Evolutionary conservation across 2,888 invertebrate genomes (phyloP).

Genomic region (Galeruca laticollis): DNA sequence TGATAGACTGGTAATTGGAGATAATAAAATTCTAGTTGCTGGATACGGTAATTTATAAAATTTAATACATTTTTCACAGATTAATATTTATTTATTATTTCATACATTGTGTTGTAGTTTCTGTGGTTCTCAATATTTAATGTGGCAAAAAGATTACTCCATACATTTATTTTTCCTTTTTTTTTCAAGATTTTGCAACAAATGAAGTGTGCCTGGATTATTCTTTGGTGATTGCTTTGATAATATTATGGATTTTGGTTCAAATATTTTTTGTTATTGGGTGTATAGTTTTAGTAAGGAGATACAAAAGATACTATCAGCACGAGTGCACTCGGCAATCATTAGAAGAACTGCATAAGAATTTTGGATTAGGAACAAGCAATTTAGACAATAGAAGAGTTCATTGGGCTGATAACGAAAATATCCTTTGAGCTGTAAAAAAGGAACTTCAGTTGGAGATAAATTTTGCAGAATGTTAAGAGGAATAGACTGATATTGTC

Average conservation of each 20-base stretch:
- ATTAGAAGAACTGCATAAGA: constrained; percentile 70
- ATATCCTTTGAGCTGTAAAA: constrained; percentile 40
- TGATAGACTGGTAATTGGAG: constrained; percentile 76
- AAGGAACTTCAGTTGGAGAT: neutral
- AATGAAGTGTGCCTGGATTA: constrained; percentile 65
- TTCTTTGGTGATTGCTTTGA: constrained; percentile 72
- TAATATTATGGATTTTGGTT: constrained; percentile 69
- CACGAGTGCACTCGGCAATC: constrained; percentile 66
- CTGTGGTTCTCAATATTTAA: neutral
- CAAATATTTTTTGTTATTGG: constrained; percentile 71
- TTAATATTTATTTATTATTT: too few species aligned
- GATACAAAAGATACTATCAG: constrained; percentile 69
- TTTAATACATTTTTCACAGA: constrained; percentile 34
- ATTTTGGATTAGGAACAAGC: constrained; percentile 74
- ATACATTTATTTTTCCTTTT: constrained; percentile 1
- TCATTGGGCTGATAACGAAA: constrained; percentile 74
- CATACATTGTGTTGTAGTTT: neutral
- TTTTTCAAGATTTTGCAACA: constrained; percentile 59
- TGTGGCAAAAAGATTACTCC: neutral
- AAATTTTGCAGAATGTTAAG: neutral
- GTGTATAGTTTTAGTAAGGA: constrained; percentile 69
- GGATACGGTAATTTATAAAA: constrained; percentile 67
- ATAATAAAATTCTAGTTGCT: constrained; percentile 70
- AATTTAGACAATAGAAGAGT: constrained; percentile 76
- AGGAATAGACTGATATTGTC: constrained; percentile 1